A percentile compares a stretch with the other conserved stretches of the same genome.
Conservation (phyloP, 2,113 vertebrate genomes). For the Pseudorasbora parva region DNA sequence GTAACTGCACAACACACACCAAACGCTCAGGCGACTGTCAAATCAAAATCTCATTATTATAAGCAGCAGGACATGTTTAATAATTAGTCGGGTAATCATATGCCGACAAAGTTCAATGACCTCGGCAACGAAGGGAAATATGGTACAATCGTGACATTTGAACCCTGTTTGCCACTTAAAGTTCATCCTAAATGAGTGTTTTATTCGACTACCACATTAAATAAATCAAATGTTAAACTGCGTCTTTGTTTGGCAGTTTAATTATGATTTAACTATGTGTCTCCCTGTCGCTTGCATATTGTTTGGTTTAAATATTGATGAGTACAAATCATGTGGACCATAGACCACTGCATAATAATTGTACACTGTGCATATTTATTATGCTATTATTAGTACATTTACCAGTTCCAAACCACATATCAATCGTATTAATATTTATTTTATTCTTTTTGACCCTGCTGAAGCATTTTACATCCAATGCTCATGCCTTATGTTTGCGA, state of each 20-base stretch:
- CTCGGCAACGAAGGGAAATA: background rate
- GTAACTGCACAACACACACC: conserved; percentile 20
- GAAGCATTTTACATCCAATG: too few species aligned
- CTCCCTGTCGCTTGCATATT: background rate
- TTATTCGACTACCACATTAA: background rate
- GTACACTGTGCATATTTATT: too few species aligned
- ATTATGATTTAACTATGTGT: background rate
- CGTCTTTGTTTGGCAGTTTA: background rate
- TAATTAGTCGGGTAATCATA: conserved; percentile 21
- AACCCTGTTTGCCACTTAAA: background rate
- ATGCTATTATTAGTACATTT: too few species aligned
- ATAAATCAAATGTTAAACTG: background rate
- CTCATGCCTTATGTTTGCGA: too few species aligned
- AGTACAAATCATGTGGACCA: background rate
- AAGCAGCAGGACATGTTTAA: conserved; percentile 15
- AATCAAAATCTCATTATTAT: conserved; percentile 28
- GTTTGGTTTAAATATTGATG: background rate
- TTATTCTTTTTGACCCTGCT: too few species aligned
- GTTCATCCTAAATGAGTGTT: background rate
- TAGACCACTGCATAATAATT: too few species aligned
- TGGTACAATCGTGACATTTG: background rate
- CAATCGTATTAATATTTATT: too few species aligned
- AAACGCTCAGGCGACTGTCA: conserved; percentile 15
- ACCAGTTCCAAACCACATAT: too few species aligned
- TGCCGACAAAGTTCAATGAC: conserved; percentile 18